Conservation (phyloP, 2,888 invertebrate genomes). For the Neoitamus cyanurus region DNA sequence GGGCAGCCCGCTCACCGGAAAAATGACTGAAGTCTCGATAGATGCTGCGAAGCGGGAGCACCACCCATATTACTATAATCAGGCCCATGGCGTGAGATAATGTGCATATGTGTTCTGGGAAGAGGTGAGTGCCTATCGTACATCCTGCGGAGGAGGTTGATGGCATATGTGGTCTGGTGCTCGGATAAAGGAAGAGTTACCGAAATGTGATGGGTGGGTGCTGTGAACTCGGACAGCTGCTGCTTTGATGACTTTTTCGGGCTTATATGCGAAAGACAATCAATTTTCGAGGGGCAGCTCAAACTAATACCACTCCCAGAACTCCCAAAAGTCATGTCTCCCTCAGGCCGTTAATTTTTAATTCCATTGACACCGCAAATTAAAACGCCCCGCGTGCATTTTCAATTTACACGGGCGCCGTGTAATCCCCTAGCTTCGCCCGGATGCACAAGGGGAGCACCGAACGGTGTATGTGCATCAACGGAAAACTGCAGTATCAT, state of each 20-base stretch:
- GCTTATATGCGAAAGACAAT: not conserved
- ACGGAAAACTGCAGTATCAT: slow-evolving; percentile 56
- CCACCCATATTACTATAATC: slow-evolving; percentile 14
- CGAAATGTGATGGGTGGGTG: not conserved
- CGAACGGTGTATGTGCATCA: not conserved
- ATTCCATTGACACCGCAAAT: slow-evolving; percentile 39
- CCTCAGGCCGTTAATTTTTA: slow-evolving; percentile 26
- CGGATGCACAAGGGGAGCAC: not conserved
- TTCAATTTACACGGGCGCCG: not conserved
- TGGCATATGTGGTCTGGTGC: slow-evolving; percentile 28
- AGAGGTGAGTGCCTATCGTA: not conserved
- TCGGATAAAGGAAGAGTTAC: not conserved
- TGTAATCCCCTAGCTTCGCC: not conserved
- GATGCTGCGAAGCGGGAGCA: not conserved
- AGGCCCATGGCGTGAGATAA: slow-evolving; percentile 54
- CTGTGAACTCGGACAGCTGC: not conserved
- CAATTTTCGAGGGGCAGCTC: not conserved
- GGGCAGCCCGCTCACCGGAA: not conserved
- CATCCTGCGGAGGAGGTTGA: not conserved
- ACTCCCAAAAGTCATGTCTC: slow-evolving; percentile 11
- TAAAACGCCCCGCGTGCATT: slow-evolving; percentile 23
- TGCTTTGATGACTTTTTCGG: slow-evolving; percentile 30
- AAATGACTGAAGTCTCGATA: not conserved
- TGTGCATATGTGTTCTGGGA: slow-evolving; percentile 50
- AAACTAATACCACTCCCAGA: not conserved